These are phyloP conservation scores for Conus canariensis DNA, from an alignment of 2,888 invertebrate genomes.

Conservation along the genomic window DNA sequence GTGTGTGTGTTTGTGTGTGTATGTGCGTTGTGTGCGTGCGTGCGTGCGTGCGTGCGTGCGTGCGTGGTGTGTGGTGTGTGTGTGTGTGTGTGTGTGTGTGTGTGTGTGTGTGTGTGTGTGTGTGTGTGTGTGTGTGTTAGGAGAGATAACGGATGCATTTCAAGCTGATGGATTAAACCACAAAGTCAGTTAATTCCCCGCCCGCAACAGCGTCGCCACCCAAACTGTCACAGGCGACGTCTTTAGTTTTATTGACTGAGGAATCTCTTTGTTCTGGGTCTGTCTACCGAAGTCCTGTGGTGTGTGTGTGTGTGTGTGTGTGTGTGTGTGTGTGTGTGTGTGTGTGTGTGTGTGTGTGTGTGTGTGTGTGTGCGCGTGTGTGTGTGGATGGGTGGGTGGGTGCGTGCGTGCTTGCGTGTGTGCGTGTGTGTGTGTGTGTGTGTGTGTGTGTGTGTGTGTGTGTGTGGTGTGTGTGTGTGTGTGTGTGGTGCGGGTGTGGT, in stretches of 20 bases:
- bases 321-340: constrained; percentile 16
- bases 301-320: too few relatives aligned
- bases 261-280: too few relatives aligned
- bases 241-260: too few relatives aligned
- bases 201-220: not conserved
- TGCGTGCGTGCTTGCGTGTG: not conserved
- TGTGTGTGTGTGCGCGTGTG: not conserved
- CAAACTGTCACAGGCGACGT: not conserved
- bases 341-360: constrained; percentile 24
- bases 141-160: not conserved
- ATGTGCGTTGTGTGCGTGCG: not conserved
- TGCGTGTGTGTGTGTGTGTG: too few relatives aligned
- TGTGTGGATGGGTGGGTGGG: not conserved
- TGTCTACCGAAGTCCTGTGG: too few relatives aligned
- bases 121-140: constrained; percentile 4
- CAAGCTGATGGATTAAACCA: too few relatives aligned
- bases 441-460: too few relatives aligned
- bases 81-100: not conserved
- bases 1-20: not conserved
- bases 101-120: constrained; percentile 23
- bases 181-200: too few relatives aligned
- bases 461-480: too few relatives aligned
- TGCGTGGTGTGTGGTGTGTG: not conserved
- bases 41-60: too few relatives aligned
- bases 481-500: too few relatives aligned